A percentile compares a stretch with the other conserved stretches of the same genome.
Conservation (phyloP, 2,113 vertebrate species). For the Gnathonemus echidnorhynchus region DNA sequence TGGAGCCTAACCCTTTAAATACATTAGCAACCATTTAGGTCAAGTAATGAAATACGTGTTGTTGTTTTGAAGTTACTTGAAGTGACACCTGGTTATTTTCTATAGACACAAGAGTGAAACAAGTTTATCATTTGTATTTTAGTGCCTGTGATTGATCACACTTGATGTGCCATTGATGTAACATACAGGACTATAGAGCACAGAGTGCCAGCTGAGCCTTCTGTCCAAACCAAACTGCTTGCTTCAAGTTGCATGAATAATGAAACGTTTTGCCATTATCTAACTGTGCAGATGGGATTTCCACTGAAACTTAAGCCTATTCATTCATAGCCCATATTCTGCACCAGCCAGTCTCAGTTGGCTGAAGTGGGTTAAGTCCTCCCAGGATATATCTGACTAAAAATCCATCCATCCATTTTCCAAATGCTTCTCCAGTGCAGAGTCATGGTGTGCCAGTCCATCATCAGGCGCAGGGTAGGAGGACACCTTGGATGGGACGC, state of each 20-base stretch:
- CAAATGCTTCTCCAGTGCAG: background rate
- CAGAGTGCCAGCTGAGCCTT: background rate
- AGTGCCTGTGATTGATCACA: background rate
- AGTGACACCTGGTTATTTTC: background rate
- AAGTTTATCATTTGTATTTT: background rate
- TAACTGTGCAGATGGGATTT: background rate
- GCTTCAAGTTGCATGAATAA: constrained; percentile 1
- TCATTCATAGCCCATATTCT: background rate
- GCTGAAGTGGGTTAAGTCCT: background rate
- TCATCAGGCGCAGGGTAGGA: background rate
- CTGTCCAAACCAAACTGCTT: background rate
- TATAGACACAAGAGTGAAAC: background rate
- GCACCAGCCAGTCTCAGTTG: background rate
- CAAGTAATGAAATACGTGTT: background rate
- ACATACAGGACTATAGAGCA: background rate
- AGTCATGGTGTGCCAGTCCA: background rate
- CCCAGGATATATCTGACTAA: background rate
- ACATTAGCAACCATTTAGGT: background rate
- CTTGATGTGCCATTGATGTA: background rate
- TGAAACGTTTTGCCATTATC: background rate
- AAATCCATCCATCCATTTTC: background rate
- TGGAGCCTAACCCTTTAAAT: background rate
- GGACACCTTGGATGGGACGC: background rate
- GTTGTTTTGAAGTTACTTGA: background rate
- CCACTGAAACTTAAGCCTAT: background rate